A percentile compares a stretch with the other conserved stretches of the same genome.
Evolutionary conservation across 2,113 vertebrate species (phyloP).

Genomic region (Xyrauchen texanus): DNA sequence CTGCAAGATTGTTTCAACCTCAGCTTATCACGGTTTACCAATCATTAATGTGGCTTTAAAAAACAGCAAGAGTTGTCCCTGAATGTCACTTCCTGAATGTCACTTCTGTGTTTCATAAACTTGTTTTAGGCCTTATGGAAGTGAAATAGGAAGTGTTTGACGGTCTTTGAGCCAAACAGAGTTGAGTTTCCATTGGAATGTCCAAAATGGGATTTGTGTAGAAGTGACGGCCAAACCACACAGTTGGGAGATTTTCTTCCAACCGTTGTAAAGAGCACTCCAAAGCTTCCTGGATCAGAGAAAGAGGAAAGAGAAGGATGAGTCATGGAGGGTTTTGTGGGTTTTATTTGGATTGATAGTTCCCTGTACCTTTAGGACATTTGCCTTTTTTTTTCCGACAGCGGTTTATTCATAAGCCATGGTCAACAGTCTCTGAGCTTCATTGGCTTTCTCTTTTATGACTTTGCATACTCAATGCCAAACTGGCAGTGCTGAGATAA

Average conservation of each 20-base stretch:
- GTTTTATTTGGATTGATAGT: slow-evolving; percentile 10
- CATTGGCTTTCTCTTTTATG: slow-evolving; percentile 8
- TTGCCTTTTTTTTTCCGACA: neutral
- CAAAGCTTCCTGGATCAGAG: neutral
- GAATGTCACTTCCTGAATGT: neutral
- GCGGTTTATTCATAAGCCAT: slow-evolving; percentile 13
- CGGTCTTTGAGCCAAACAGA: neutral
- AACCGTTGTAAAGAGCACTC: slow-evolving; percentile 6
- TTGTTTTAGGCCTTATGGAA: neutral
- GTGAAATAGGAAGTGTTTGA: slow-evolving; percentile 19
- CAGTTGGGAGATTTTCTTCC: slow-evolving; percentile 19
- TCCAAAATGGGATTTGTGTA: neutral
- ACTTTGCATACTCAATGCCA: neutral
- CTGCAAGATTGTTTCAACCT: neutral
- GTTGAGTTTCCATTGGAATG: slow-evolving; percentile 27
- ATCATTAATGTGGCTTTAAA: neutral
- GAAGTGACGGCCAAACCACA: neutral
- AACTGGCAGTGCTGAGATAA: neutral
- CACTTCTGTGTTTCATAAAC: neutral
- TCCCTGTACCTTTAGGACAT: neutral
- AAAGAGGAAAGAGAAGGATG: neutral
- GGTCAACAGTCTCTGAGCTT: neutral
- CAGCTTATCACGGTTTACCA: slow-evolving; percentile 9
- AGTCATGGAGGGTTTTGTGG: slow-evolving; percentile 1
- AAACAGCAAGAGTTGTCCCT: neutral